phyloP scores from a whole-genome alignment of 1,140 invertebrate species.

The Mercenaria mercenaria region DNA sequence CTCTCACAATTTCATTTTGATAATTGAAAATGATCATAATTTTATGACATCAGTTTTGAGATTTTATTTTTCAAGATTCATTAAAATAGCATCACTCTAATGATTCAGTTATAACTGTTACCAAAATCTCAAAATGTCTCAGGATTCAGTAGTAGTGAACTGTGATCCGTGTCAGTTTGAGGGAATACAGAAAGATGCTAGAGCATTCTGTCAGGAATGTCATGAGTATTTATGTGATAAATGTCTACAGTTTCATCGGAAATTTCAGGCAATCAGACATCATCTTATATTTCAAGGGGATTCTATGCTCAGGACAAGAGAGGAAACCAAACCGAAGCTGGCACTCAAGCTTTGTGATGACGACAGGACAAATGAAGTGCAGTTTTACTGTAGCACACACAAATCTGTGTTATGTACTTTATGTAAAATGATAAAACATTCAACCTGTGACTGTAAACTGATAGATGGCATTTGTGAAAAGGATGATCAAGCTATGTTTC shows the following conservation, averaged over 20 bases:
- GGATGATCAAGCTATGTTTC: not conserved
- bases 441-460: not conserved
- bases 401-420: not conserved
- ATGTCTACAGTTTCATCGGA: not conserved
- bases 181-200: not conserved
- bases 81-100: no score
- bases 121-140: no score
- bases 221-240: not conserved
- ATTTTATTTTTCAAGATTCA: no score
- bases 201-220: not conserved
- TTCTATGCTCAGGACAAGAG: not conserved
- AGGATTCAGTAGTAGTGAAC: not conserved
- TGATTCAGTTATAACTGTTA: no score
- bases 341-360: not conserved
- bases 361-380: not conserved
- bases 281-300: not conserved
- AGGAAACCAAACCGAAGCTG: not conserved
- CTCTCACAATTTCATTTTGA: no score
- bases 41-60: no score
- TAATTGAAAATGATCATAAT: no score
- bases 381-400: constrained; percentile 5
- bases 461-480: not conserved
- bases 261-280: not conserved
- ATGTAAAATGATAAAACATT: not conserved
- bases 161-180: constrained; percentile 33